Evolutionary conservation across 2,888 invertebrate genomes (phyloP).

Genomic region (Escarpia spicata): DNA sequence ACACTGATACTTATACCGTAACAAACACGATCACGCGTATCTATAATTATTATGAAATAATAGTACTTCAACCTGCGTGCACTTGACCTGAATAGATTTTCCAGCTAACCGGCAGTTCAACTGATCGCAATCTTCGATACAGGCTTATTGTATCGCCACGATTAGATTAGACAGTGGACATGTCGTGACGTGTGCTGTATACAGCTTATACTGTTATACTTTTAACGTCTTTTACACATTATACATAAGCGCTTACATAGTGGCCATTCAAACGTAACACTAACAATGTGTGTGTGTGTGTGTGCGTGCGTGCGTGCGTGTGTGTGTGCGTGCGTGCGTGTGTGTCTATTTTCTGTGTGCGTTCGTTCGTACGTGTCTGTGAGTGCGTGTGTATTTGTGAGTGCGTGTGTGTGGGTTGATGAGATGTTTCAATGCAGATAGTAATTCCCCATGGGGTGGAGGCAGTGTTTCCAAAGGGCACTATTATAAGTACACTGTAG

Average conservation of each 20-base stretch:
- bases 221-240: background rate
- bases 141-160: background rate
- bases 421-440: background rate
- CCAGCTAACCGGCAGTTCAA: background rate
- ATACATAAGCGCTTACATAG: background rate
- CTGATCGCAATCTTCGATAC: background rate
- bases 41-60: background rate
- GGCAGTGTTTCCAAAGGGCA: no score
- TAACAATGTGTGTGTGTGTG: background rate
- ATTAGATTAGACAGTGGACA: background rate
- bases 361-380: background rate
- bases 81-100: background rate
- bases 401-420: background rate
- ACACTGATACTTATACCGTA: no score
- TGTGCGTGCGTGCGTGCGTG: background rate
- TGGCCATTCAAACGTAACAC: background rate
- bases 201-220: background rate
- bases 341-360: no score
- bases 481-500: no score
- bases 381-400: background rate
- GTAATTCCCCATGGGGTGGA: no score
- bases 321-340: background rate
- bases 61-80: background rate
- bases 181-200: background rate
- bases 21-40: background rate